These are phyloP conservation scores for Zygogramma bicolorata DNA, from an alignment of 2,888 invertebrate genomes.

Conservation along the genomic window DNA sequence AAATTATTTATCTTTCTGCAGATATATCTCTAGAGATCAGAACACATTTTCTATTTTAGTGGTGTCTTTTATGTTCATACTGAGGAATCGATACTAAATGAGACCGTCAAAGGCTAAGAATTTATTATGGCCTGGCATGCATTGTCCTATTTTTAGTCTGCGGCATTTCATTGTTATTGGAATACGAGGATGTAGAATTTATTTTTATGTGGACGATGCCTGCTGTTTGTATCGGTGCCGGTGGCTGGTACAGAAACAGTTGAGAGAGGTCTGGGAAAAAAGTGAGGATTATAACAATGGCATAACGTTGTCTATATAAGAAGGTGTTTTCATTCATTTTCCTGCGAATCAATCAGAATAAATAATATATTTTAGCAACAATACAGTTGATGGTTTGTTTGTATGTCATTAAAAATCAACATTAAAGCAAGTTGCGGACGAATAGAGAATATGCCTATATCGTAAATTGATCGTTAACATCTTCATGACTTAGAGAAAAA, in stretches of 20 bases:
- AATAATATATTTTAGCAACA: no score
- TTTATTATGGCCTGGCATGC: background rate
- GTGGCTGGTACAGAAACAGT: background rate
- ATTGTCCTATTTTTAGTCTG: conserved; percentile 2
- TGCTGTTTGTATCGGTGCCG: no score
- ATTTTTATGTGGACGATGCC: background rate
- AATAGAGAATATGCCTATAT: no score
- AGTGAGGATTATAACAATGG: no score
- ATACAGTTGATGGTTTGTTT: no score
- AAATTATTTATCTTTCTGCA: background rate
- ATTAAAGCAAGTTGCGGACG: no score
- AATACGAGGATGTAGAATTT: background rate
- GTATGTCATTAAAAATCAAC: no score
- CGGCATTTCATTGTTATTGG: background rate
- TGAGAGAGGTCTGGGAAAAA: background rate
- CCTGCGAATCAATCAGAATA: no score
- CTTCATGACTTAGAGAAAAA: no score
- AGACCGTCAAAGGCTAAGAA: background rate
- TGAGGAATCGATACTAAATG: background rate
- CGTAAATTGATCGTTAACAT: no score
- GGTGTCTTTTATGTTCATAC: background rate
- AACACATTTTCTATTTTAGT: background rate
- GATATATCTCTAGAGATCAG: background rate
- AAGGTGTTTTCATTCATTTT: no score
- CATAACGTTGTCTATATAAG: no score